A percentile compares a stretch with the other conserved stretches of the same genome.
phyloP scores from a whole-genome alignment of 1,140 invertebrate species.

The Lepidurus arcticus region DNA sequence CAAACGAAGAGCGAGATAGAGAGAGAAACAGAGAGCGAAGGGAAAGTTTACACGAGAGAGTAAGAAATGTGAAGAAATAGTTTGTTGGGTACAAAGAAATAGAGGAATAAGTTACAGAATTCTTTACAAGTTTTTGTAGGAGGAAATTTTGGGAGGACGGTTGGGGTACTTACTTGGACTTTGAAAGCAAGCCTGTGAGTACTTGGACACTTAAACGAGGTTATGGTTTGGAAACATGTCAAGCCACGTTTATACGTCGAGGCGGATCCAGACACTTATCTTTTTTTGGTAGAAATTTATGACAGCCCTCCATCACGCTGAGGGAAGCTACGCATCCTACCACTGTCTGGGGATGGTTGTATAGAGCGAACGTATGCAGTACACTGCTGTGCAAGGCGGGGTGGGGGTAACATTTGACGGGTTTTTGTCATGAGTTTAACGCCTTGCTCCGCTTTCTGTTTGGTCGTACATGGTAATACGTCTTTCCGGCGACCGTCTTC shows the following conservation, averaged over 20 bases:
- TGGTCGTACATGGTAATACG: not conserved
- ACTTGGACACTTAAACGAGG: not conserved
- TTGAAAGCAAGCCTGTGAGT: too few relatives aligned
- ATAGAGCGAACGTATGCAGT: not conserved
- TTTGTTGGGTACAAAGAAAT: too few relatives aligned
- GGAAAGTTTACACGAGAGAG: too few relatives aligned
- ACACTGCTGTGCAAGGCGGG: not conserved
- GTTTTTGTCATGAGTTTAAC: not conserved
- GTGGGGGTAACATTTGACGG: not conserved
- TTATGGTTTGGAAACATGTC: conserved; percentile 19
- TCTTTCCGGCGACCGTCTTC: not conserved
- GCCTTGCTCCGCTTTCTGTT: not conserved
- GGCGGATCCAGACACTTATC: not conserved
- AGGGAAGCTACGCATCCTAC: not conserved
- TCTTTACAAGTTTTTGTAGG: too few relatives aligned
- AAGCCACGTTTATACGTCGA: not conserved
- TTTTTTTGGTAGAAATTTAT: not conserved
- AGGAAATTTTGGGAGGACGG: too few relatives aligned
- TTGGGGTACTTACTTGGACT: too few relatives aligned
- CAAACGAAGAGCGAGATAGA: not conserved
- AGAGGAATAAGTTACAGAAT: too few relatives aligned
- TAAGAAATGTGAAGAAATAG: too few relatives aligned
- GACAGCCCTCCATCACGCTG: not conserved
- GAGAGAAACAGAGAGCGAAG: too few relatives aligned
- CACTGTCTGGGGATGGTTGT: not conserved